Conservation (phyloP, 2,888 invertebrate genomes). For the Cataglyphis cursor region DNA sequence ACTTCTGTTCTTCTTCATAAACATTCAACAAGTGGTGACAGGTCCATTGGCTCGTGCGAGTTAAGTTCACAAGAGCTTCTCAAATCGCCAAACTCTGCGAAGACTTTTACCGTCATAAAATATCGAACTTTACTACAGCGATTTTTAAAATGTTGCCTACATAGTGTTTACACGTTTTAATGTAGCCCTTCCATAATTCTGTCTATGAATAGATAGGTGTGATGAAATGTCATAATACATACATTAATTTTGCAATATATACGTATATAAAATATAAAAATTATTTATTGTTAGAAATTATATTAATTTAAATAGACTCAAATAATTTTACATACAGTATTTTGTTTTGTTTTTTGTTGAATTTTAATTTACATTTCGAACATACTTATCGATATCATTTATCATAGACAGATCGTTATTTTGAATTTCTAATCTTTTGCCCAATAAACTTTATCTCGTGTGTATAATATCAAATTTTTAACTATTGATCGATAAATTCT, state of each 20-base stretch:
- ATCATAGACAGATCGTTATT: not conserved
- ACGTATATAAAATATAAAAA: not conserved
- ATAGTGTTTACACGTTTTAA: not conserved
- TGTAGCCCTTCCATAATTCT: not conserved
- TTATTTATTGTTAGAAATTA: not conserved
- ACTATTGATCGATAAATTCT: slow-evolving; percentile 7
- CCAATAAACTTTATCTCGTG: not conserved
- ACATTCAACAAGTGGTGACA: slow-evolving; percentile 77
- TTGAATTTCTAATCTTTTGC: not conserved
- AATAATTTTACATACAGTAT: not conserved
- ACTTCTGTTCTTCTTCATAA: slow-evolving; percentile 73
- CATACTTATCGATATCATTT: not conserved
- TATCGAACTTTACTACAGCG: slow-evolving; percentile 55
- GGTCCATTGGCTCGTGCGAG: slow-evolving; percentile 63
- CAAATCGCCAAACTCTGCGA: slow-evolving; percentile 68
- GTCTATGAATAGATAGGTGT: not conserved
- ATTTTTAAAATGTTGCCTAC: slow-evolving; percentile 35
- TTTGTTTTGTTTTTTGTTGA: not conserved
- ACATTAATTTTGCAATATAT: not conserved
- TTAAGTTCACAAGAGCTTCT: slow-evolving; percentile 65
- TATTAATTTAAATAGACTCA: not conserved
- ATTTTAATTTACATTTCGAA: not conserved
- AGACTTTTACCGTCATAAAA: slow-evolving; percentile 55
- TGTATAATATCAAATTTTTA: not conserved
- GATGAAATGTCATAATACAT: not conserved